Conservation (phyloP, 2,888 invertebrate genomes). For the Dusona sp. region DNA sequence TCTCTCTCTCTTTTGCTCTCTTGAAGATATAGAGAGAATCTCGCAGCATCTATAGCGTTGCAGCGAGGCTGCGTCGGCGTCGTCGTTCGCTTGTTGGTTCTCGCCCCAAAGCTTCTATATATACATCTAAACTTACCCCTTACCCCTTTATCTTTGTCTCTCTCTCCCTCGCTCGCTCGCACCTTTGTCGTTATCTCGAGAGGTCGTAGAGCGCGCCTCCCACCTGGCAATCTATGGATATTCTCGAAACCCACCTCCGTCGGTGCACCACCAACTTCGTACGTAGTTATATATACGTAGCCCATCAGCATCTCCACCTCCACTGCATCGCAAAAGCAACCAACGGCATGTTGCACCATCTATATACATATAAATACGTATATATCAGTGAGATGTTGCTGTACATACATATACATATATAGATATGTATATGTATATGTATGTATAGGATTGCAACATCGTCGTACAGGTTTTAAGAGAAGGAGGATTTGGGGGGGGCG, state of each 20-base stretch:
- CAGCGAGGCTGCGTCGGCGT: conserved; percentile 68
- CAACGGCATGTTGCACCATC: conserved; percentile 45
- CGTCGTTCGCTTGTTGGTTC: conserved; percentile 63
- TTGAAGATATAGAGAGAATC: conserved; percentile 46
- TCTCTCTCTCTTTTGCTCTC: conserved; percentile 33
- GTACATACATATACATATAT: not conserved
- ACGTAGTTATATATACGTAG: not conserved
- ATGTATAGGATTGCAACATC: conserved; percentile 51
- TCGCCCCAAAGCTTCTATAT: conserved; percentile 53
- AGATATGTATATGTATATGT: not conserved
- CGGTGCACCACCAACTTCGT: conserved; percentile 13
- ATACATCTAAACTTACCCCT: not conserved
- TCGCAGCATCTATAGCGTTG: conserved; percentile 46
- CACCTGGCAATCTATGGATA: conserved; percentile 69
- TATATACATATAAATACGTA: conserved; percentile 25
- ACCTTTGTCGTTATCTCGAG: conserved; percentile 56
- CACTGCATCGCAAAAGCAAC: conserved; percentile 24
- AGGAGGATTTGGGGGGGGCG: not conserved
- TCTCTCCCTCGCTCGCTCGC: conserved; percentile 69
- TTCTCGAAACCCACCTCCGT: conserved; percentile 24
- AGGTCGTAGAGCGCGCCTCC: conserved; percentile 66
- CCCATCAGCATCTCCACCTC: conserved; percentile 59
- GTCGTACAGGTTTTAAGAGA: conserved; percentile 38
- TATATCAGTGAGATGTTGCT: not conserved
- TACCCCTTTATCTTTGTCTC: not conserved